Evolutionary conservation across 2,888 invertebrate genomes (phyloP).

Genomic region (Ophion slaviceki): DNA sequence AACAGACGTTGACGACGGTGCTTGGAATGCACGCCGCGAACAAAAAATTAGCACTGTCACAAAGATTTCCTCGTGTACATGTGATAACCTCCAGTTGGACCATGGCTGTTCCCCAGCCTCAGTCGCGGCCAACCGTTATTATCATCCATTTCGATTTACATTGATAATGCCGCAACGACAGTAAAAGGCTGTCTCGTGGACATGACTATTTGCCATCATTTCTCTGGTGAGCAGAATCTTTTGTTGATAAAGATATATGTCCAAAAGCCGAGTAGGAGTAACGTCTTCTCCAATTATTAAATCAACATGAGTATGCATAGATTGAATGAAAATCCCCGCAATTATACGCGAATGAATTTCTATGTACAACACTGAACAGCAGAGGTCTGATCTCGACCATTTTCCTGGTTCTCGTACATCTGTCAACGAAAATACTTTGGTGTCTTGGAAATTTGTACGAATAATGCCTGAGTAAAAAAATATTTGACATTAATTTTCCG

Average conservation of each 20-base stretch:
- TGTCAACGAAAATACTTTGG: not conserved
- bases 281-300: not conserved
- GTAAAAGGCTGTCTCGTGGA: not conserved
- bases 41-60: conserved; percentile 29
- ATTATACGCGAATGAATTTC: not conserved
- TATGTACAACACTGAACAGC: not conserved
- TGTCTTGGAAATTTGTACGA: not conserved
- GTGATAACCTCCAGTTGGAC: conserved; percentile 3
- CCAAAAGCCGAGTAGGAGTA: not conserved
- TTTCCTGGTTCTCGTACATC: not conserved
- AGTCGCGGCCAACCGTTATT: not conserved
- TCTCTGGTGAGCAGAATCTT: not conserved
- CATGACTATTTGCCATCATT: not conserved
- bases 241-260: not conserved
- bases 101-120: not conserved
- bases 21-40: conserved; percentile 2
- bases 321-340: not conserved
- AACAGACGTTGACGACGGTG: conserved; percentile 5
- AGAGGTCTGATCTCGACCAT: not conserved
- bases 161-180: conserved; percentile 16
- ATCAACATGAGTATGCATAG: not conserved
- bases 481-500: not conserved
- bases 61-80: conserved; percentile 11
- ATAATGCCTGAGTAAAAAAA: not conserved
- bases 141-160: conserved; percentile 41